Conservation (phyloP, 2,888 invertebrate genomes). For the Tachina lurida region DNA sequence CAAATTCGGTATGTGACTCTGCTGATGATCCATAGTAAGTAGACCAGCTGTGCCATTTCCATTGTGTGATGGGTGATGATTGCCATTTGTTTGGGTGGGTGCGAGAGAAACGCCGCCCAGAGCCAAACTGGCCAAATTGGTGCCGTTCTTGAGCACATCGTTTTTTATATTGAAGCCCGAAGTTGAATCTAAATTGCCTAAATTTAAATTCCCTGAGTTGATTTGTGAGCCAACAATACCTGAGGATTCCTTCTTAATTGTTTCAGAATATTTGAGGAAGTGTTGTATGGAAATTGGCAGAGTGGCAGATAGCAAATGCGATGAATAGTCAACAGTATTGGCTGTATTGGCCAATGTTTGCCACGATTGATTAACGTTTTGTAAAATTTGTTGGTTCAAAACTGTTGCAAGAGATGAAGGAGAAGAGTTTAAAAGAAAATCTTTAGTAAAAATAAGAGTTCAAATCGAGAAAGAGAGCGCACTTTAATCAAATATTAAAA, state of each 20-base stretch:
- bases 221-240: constrained; percentile 80
- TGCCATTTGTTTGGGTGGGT: constrained; percentile 77
- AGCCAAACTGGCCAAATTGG: constrained; percentile 81
- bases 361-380: constrained; percentile 83
- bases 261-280: constrained; percentile 83
- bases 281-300: constrained; percentile 83
- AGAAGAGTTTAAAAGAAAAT: not conserved
- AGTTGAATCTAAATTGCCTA: constrained; percentile 78
- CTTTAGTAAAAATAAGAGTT: not conserved
- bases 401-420: constrained; percentile 74
- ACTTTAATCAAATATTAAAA: too few relatives aligned
- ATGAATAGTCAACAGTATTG: constrained; percentile 83
- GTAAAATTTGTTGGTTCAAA: constrained; percentile 83
- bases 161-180: constrained; percentile 80
- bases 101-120: constrained; percentile 81
- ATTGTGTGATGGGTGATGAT: constrained; percentile 75
- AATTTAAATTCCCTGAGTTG: constrained; percentile 81
- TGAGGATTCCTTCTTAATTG: constrained; percentile 83
- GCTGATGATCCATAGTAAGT: constrained; percentile 79
- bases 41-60: constrained; percentile 76
- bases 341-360: constrained; percentile 83
- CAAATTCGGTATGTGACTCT: constrained; percentile 79
- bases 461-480: not conserved
- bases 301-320: constrained; percentile 83
- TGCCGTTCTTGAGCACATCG: constrained; percentile 82